Conservation (phyloP, 1,140 invertebrate genomes). For the Ephestia elutella region DNA sequence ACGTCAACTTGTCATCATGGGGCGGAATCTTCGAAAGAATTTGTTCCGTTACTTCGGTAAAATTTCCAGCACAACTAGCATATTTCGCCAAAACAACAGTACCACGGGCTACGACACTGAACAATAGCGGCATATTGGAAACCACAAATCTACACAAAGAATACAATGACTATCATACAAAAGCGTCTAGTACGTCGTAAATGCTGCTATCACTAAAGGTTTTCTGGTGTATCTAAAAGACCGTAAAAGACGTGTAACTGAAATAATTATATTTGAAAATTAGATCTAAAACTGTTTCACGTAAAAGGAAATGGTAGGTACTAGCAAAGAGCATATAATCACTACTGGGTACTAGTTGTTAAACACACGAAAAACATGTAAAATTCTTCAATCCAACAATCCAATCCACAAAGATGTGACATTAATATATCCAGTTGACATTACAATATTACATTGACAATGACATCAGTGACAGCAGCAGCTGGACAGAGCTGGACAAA, state of each 20-base stretch:
- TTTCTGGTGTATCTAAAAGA: not conserved
- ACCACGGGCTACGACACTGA: constrained; percentile 90
- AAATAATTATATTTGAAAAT: not conserved
- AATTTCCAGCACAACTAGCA: constrained; percentile 94
- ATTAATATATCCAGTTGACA: no score
- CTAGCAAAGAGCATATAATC: no score
- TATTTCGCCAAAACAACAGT: constrained; percentile 91
- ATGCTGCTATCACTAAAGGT: not conserved
- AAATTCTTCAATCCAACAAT: no score
- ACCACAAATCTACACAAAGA: constrained; percentile 9
- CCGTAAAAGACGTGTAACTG: not conserved
- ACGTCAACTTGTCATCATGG: constrained; percentile 91
- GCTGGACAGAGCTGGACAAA: no score
- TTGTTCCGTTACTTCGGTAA: constrained; percentile 94
- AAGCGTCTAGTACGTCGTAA: not conserved
- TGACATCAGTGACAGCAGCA: no score
- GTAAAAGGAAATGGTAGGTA: no score
- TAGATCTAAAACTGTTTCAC: no score
- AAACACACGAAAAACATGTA: no score
- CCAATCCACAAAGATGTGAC: no score
- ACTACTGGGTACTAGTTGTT: no score
- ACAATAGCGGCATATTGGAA: constrained; percentile 87
- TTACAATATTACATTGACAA: no score
- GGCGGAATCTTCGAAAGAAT: constrained; percentile 89
- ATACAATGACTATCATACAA: not conserved